Evolutionary conservation across 2,797 vertebrate genomes (phyloP), one percentile per base, ranked within the genome.

Genomic region (Myotis findleyi): DNA sequence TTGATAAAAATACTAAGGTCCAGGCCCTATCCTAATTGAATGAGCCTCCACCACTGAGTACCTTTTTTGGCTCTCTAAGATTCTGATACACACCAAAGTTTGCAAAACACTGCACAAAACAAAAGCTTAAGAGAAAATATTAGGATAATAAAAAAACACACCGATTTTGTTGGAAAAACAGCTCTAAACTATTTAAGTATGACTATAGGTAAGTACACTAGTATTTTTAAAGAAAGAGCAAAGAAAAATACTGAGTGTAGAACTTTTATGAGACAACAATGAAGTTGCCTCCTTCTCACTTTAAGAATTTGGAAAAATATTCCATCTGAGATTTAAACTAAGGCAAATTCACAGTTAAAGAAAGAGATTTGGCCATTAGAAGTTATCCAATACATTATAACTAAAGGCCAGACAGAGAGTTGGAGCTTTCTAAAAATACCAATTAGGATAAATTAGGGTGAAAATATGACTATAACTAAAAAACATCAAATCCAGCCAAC

Each of bases 111-210:
- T 57, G 4, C 12, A 72, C 59, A 89, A 93, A 97, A 89, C 44
- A 80, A 83, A 83, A 76, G 10, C 53, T 94, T 81, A 47, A 80
- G 90, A 79, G 72, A 90, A 90, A 85, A 84, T 57, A 75, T 75
- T 49, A 71, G n/a, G 83, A 69, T 87, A 91, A 69, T 89, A 71
- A 91, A 92, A 13, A 93, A 88, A 71, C 88, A 71, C 47, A 47
- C 13, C 36, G 87, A 44, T 47, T 59, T 59, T 59, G 20, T 89
- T 87, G 12, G 10, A 79, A 89, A 94, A 95, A 14, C 72, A 81
- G 23, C 62, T 95, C n/a, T 66, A 89, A 94, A 91, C 94, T 87
- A 95, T 89, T 94, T 91, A 84, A 83, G 33, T 83, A 81, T 80
- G 33, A 36, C 44, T 82, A 68, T 8, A 75, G 36, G 81, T 83